Percentiles rank a stretch among this genome's conserved stretches.
Evolutionary conservation across 1,140 invertebrate species (phyloP).

Genomic region (Glomeris maerens): DNA sequence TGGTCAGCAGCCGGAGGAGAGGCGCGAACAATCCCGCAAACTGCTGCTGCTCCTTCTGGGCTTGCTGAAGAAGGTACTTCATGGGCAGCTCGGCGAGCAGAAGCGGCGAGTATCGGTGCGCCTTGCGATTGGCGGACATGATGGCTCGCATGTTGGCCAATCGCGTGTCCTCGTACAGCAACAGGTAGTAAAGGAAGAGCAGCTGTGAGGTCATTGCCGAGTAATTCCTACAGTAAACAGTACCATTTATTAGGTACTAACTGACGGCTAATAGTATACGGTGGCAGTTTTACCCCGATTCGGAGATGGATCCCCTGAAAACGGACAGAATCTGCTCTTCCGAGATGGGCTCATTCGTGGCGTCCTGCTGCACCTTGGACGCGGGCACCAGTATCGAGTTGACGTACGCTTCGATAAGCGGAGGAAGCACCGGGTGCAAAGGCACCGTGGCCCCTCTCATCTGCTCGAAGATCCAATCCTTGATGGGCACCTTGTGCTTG

Average conservation of each 20-base stretch:
- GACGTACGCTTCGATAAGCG: conserved; percentile 88
- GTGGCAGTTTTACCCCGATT: not conserved
- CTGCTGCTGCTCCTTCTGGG: conserved; percentile 76
- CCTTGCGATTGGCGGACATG: conserved; percentile 47
- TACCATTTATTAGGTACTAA: not conserved
- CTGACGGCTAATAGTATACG: not conserved
- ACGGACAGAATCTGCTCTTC: conserved; percentile 77
- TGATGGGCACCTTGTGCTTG: conserved; percentile 86
- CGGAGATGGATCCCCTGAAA: conserved; percentile 35
- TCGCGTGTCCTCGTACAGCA: conserved; percentile 83
- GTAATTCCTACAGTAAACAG: no score
- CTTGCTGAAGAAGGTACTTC: conserved; percentile 83
- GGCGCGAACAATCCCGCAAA: conserved; percentile 78
- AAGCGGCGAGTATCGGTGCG: conserved; percentile 73
- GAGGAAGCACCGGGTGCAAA: conserved; percentile 79
- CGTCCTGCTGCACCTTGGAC: conserved; percentile 33
- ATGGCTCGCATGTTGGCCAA: conserved; percentile 60
- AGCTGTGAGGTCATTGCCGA: conserved; percentile 75
- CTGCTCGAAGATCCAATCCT: conserved; percentile 89
- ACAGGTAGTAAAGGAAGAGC: conserved; percentile 76
- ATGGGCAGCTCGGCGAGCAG: conserved; percentile 84
- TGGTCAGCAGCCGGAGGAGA: conserved; percentile 66
- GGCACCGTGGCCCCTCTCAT: conserved; percentile 72
- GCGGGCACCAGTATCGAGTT: conserved; percentile 71
- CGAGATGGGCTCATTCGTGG: conserved; percentile 78